Percentiles rank a stretch among this genome's conserved stretches.
phyloP scores from a whole-genome alignment of 2,113 vertebrate species.

The Polyodon spathula region DNA sequence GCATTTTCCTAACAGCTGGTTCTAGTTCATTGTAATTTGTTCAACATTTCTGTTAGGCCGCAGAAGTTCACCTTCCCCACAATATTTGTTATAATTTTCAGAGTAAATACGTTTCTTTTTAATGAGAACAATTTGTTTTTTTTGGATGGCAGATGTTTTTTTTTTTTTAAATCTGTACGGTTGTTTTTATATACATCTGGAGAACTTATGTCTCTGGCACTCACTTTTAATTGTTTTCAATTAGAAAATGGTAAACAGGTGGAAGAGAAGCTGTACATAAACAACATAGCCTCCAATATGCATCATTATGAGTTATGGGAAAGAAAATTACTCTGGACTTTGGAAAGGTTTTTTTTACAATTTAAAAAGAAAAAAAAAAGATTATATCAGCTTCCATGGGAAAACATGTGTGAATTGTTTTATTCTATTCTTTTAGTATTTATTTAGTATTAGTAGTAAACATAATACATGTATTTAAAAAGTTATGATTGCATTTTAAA shows the following conservation, averaged over 20 bases:
- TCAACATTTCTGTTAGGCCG: conserved; percentile 53
- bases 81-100: conserved; percentile 48
- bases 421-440: not conserved
- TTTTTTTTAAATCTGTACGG: conserved; percentile 34
- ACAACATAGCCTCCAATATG: conserved; percentile 33
- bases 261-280: conserved; percentile 39
- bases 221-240: conserved; percentile 50
- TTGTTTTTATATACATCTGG: conserved; percentile 36
- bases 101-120: conserved; percentile 35
- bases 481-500: conserved; percentile 7
- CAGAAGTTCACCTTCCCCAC: conserved; percentile 53
- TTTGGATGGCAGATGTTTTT: conserved; percentile 46
- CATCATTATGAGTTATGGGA: conserved; percentile 30
- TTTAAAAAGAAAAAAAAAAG: not conserved
- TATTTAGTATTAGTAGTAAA: too few species aligned
- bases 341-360: not conserved
- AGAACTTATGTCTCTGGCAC: conserved; percentile 29
- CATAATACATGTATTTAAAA: not conserved
- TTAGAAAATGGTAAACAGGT: conserved; percentile 52
- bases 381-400: not conserved
- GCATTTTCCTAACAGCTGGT: conserved; percentile 55
- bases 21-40: conserved; percentile 67
- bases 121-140: conserved; percentile 47
- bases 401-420: not conserved
- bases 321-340: conserved; percentile 22